A percentile compares a stretch with the other conserved stretches of the same genome.
Evolutionary conservation across 2,888 invertebrate species (phyloP).

Genomic region (Octodonta nipae): DNA sequence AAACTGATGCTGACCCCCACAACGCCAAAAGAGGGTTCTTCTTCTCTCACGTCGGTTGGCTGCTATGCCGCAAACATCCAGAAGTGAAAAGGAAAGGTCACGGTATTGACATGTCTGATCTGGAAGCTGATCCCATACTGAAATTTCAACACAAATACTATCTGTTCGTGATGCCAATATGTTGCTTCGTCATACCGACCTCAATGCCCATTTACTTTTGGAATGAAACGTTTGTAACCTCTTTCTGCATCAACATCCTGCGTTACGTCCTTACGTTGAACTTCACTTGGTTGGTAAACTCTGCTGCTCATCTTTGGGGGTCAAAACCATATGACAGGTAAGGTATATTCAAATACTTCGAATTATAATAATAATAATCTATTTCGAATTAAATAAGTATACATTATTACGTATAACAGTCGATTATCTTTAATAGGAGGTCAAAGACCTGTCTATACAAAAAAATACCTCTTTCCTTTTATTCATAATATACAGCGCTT

Average conservation of each 20-base stretch:
- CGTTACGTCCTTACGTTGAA: slow-evolving; percentile 68
- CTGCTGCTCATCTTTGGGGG: slow-evolving; percentile 73
- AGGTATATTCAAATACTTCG: slow-evolving; percentile 25
- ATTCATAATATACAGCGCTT: too few relatives aligned
- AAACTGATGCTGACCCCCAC: slow-evolving; percentile 88
- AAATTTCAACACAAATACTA: slow-evolving; percentile 63
- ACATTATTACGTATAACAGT: too few relatives aligned
- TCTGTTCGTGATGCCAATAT: slow-evolving; percentile 53
- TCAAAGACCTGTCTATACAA: too few relatives aligned
- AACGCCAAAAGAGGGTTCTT: slow-evolving; percentile 88
- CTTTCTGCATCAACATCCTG: slow-evolving; percentile 58
- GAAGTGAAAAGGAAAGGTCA: slow-evolving; percentile 78
- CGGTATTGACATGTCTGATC: slow-evolving; percentile 70
- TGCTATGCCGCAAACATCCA: slow-evolving; percentile 79
- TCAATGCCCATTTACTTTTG: slow-evolving; percentile 59
- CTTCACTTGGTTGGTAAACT: slow-evolving; percentile 79
- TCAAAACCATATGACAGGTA: slow-evolving; percentile 61
- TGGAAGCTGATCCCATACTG: slow-evolving; percentile 69
- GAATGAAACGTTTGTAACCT: slow-evolving; percentile 55
- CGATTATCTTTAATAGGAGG: too few relatives aligned
- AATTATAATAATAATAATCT: too few relatives aligned
- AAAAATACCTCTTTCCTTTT: too few relatives aligned
- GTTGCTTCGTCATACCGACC: slow-evolving; percentile 68
- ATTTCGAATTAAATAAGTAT: too few relatives aligned
- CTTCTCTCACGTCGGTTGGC: slow-evolving; percentile 93